phyloP scores from a whole-genome alignment of 2,888 invertebrate species.

The Xestia xanthographa region DNA sequence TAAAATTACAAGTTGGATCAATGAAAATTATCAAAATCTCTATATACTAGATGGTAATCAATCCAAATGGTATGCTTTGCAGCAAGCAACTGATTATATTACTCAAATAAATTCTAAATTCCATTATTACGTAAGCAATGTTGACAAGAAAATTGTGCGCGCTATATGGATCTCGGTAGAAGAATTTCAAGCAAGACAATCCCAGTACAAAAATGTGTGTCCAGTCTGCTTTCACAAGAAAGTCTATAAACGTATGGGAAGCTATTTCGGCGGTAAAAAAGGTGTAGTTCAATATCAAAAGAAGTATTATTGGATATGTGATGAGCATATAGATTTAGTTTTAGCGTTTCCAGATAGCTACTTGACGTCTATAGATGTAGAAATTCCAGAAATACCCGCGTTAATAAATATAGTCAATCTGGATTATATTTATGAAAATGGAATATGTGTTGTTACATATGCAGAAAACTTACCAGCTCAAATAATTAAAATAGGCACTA shows the following conservation, averaged over 20 bases:
- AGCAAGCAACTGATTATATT: conserved; percentile 80
- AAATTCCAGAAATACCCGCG: conserved; percentile 89
- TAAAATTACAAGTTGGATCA: conserved; percentile 87
- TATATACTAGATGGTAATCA: conserved; percentile 85
- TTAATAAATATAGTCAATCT: conserved; percentile 82
- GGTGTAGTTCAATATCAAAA: conserved; percentile 90
- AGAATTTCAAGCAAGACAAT: conserved; percentile 88
- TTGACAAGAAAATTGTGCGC: conserved; percentile 85
- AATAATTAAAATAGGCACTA: conserved; percentile 83
- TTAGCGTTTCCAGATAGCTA: conserved; percentile 82
- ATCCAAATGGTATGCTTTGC: conserved; percentile 90
- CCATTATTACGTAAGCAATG: conserved; percentile 88
- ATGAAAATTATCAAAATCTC: conserved; percentile 89
- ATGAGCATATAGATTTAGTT: conserved; percentile 87
- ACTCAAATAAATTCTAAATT: conserved; percentile 82
- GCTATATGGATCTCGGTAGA: conserved; percentile 90
- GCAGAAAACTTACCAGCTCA: conserved; percentile 88
- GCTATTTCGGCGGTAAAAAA: conserved; percentile 87
- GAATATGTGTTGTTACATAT: conserved; percentile 92
- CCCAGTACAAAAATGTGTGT: conserved; percentile 89
- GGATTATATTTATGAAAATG: conserved; percentile 87
- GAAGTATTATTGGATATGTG: conserved; percentile 91
- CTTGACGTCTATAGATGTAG: conserved; percentile 70
- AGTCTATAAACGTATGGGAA: conserved; percentile 80
- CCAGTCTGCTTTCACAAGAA: conserved; percentile 89